Conservation (phyloP, 1,140 invertebrate genomes). For the Sinella curviseta region DNA sequence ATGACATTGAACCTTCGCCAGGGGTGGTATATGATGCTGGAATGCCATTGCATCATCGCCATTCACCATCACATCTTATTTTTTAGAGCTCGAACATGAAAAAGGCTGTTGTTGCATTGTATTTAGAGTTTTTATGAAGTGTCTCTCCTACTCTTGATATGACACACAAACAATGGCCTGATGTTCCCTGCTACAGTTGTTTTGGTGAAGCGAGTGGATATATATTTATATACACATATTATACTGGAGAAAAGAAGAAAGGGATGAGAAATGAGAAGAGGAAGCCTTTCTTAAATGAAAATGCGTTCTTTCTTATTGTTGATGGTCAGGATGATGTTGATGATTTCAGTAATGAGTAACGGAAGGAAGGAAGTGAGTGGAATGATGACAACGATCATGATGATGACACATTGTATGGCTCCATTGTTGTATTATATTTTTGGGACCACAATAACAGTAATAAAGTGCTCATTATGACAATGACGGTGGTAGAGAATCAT, state of each 20-base stretch:
- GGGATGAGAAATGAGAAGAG: not conserved
- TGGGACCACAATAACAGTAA: conserved; percentile 1
- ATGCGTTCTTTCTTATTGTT: not conserved
- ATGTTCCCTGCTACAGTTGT: too few species aligned
- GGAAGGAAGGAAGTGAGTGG: not conserved
- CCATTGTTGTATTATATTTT: not conserved
- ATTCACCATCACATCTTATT: too few species aligned
- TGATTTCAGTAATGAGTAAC: not conserved
- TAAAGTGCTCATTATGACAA: conserved; percentile 7
- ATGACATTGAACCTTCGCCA: conserved; percentile 9
- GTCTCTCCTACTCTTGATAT: too few species aligned
- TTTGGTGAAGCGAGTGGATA: not conserved
- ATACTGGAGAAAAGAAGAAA: not conserved
- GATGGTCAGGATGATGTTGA: not conserved
- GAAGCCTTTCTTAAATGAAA: not conserved
- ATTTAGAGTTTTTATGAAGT: not conserved
- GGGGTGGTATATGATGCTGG: not conserved
- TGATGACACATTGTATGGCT: too few species aligned
- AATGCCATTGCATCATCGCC: not conserved
- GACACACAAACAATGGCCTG: too few species aligned
- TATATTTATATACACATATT: not conserved
- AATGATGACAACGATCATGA: not conserved
- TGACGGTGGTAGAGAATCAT: too few species aligned
- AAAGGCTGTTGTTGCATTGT: too few species aligned
- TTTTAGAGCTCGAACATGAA: too few species aligned